Conservation (phyloP, 2,113 vertebrate genomes). For the Pagrus major region DNA sequence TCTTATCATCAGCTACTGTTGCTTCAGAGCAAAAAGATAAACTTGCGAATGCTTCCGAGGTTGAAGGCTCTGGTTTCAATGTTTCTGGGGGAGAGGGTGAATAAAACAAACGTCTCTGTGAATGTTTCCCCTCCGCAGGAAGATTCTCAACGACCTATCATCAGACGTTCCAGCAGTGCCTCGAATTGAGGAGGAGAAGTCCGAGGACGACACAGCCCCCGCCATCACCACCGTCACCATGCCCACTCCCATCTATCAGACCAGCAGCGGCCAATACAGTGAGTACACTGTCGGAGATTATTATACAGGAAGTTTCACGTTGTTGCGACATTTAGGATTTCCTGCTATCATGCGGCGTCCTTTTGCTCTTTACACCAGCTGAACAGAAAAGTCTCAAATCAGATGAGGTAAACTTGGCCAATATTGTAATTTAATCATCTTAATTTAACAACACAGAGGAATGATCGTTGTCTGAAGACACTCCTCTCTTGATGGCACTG, state of each 20-base stretch:
- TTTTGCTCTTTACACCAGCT: background rate
- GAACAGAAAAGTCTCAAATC: background rate
- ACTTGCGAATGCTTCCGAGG: background rate
- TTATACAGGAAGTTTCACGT: background rate
- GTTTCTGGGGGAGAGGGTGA: background rate
- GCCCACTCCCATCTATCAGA: constrained; percentile 99
- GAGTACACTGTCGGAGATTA: constrained; percentile 65
- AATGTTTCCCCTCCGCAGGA: constrained; percentile 83
- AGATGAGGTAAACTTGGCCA: background rate
- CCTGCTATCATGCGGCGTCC: background rate
- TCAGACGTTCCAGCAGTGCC: constrained; percentile 96
- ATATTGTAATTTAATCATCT: background rate
- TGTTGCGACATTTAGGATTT: background rate
- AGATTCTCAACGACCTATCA: constrained; percentile 98
- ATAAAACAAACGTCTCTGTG: background rate
- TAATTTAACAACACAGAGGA: background rate
- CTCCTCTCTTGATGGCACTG: background rate
- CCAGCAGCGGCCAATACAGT: constrained; percentile 99
- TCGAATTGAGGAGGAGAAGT: constrained; percentile 98
- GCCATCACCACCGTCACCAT: constrained; percentile 97
- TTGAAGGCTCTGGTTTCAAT: background rate
- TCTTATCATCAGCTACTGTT: background rate
- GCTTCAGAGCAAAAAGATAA: too few species aligned
- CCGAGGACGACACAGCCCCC: constrained; percentile 94
- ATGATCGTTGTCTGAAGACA: background rate